A percentile compares a stretch with the other conserved stretches of the same genome.
phyloP scores from a whole-genome alignment of 2,888 invertebrate genomes.

The Orthosia cruda region DNA sequence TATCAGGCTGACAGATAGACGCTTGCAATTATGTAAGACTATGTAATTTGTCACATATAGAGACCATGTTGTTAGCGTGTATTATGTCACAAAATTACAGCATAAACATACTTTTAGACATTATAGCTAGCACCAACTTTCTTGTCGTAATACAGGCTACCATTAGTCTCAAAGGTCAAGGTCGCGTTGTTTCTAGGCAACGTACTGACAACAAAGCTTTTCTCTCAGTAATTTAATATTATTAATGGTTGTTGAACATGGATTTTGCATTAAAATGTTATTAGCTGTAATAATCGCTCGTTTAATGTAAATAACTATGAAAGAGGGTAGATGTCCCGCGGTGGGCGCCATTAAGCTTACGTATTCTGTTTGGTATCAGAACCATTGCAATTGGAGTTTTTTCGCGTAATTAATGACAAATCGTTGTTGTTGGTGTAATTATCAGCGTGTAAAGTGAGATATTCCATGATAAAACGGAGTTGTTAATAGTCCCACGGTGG shows the following conservation, averaged over 20 bases:
- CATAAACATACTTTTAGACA: conserved; percentile 44
- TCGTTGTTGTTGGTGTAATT: conserved; percentile 25
- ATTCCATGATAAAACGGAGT: conserved; percentile 24
- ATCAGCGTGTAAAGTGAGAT: conserved; percentile 45
- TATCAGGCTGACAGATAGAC: neutral
- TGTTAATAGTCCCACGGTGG: conserved; percentile 62
- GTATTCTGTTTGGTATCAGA: conserved; percentile 12
- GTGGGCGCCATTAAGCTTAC: conserved; percentile 60
- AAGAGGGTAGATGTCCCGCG: conserved; percentile 41
- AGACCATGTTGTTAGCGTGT: conserved; percentile 5
- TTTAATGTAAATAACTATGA: conserved; percentile 48
- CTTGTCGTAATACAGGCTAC: conserved; percentile 53
- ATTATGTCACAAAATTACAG: conserved; percentile 37
- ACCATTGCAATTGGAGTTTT: conserved; percentile 21
- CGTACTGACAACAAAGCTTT: conserved; percentile 73
- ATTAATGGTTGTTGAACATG: conserved; percentile 70
- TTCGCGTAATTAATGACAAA: conserved; percentile 11
- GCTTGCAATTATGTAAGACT: neutral
- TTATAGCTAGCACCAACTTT: conserved; percentile 55
- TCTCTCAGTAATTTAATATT: conserved; percentile 62
- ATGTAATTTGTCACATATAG: conserved; percentile 3
- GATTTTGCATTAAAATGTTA: conserved; percentile 69
- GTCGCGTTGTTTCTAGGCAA: conserved; percentile 71
- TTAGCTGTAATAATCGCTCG: conserved; percentile 63
- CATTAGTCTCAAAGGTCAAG: conserved; percentile 72